phyloP scores from a whole-genome alignment of 2,113 vertebrate species.

The Oxyura jamaicensis region DNA sequence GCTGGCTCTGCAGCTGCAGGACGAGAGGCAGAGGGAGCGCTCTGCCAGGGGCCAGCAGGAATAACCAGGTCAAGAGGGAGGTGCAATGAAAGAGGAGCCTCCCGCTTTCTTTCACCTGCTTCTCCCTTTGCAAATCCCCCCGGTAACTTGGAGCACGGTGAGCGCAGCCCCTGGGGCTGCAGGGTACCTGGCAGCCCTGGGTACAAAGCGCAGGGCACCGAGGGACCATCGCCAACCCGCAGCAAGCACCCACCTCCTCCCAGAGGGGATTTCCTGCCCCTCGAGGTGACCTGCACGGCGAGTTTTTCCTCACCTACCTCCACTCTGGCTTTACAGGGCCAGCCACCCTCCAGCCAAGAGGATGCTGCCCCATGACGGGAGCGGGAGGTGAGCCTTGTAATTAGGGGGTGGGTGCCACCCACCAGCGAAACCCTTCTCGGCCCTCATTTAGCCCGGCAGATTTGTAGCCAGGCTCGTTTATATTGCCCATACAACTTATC shows the following conservation, averaged over 20 bases:
- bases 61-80: not conserved
- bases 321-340: not conserved
- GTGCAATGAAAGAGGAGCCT: not conserved
- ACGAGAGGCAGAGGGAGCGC: not conserved
- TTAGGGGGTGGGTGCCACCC: not conserved
- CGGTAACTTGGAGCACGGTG: not conserved
- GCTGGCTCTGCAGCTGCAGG: not conserved
- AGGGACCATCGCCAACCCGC: not conserved
- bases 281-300: not conserved
- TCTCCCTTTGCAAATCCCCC: not conserved
- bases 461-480: not conserved
- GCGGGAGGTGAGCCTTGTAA: constrained; percentile 4
- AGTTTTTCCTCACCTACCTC: not conserved
- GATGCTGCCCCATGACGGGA: not conserved
- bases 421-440: not conserved
- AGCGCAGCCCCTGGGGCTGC: not conserved
- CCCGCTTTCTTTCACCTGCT: not conserved
- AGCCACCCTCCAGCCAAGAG: constrained; percentile 8
- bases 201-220: not conserved
- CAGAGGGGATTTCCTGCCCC: not conserved
- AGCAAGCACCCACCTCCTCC: not conserved
- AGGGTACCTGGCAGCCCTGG: no score
- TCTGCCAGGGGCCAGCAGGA: not conserved
- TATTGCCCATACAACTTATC: not conserved
- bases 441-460: not conserved